These are phyloP conservation scores for Scaptomyza hsui DNA, from an alignment of 1,140 invertebrate genomes.

Conservation along the genomic window DNA sequence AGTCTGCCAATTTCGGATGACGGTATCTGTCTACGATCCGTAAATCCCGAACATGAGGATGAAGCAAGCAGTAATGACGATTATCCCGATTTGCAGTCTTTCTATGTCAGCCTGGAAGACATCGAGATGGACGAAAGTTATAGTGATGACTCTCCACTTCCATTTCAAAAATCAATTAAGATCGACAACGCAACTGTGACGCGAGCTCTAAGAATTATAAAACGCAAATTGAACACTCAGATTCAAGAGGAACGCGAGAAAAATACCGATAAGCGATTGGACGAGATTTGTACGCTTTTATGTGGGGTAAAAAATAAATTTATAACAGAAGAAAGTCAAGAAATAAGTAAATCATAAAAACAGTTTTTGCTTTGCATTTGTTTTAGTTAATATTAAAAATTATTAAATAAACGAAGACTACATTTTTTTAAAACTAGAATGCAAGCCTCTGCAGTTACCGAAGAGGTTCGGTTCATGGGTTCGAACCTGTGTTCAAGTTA, in stretches of 20 bases:
- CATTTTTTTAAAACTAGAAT: too few relatives aligned
- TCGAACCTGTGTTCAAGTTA: too few relatives aligned
- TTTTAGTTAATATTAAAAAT: too few relatives aligned
- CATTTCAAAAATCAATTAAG: background rate
- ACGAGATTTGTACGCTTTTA: background rate
- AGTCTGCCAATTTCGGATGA: background rate
- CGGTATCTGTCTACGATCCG: background rate
- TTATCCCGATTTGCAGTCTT: background rate
- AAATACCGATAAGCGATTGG: background rate
- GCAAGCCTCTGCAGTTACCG: too few relatives aligned
- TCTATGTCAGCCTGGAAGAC: background rate
- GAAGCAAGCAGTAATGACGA: background rate
- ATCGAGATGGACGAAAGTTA: background rate
- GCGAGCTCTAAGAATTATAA: background rate
- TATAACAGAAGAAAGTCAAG: too few relatives aligned
- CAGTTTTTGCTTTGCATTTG: too few relatives aligned
- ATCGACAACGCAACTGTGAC: background rate
- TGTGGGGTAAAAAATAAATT: background rate
- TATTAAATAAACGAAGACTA: too few relatives aligned
- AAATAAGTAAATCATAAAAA: too few relatives aligned
- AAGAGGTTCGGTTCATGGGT: too few relatives aligned
- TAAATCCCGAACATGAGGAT: background rate
- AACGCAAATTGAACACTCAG: background rate
- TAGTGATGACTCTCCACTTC: background rate
- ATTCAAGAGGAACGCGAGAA: background rate